A percentile compares a stretch with the other conserved stretches of the same genome.
phyloP scores from a whole-genome alignment of 2,888 invertebrate species.

The Monochamus alternatus region DNA sequence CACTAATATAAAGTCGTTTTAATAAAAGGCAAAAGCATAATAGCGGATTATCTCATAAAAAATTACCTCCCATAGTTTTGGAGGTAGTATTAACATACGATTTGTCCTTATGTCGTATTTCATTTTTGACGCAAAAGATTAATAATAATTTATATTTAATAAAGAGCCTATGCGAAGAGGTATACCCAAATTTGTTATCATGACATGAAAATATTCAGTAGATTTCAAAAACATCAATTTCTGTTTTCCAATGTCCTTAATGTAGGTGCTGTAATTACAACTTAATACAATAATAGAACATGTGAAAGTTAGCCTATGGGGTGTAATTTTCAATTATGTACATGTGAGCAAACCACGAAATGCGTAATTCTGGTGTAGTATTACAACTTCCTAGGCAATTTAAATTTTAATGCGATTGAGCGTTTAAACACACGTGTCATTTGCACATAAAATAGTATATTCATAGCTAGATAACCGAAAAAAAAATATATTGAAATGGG shows the following conservation, averaged over 20 bases:
- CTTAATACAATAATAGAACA: too few species aligned
- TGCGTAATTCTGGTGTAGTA: constrained; percentile 44
- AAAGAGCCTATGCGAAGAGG: neutral
- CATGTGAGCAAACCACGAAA: constrained; percentile 49
- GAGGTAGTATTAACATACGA: constrained; percentile 5
- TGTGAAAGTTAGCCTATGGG: constrained; percentile 22
- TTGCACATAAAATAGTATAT: too few species aligned
- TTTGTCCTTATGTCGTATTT: constrained; percentile 2
- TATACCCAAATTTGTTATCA: neutral
- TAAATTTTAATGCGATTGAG: constrained; percentile 44
- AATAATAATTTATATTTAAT: constrained; percentile 14
- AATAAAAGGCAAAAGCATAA: constrained; percentile 34
- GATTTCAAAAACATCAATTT: neutral
- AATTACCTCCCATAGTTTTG: constrained; percentile 31
- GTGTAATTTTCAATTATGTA: constrained; percentile 50
- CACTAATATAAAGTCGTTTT: constrained; percentile 32
- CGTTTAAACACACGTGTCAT: too few species aligned
- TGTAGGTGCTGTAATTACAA: too few species aligned
- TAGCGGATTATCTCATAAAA: constrained; percentile 25
- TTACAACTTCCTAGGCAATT: constrained; percentile 50
- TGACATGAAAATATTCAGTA: neutral
- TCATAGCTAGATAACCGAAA: too few species aligned
- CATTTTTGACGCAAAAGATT: constrained; percentile 17
- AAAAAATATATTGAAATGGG: too few species aligned
- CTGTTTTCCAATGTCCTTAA: too few species aligned